A percentile compares a stretch with the other conserved stretches of the same genome.
Conservation (phyloP, 2,113 vertebrate species). For the Protobothrops flavoviridis region DNA sequence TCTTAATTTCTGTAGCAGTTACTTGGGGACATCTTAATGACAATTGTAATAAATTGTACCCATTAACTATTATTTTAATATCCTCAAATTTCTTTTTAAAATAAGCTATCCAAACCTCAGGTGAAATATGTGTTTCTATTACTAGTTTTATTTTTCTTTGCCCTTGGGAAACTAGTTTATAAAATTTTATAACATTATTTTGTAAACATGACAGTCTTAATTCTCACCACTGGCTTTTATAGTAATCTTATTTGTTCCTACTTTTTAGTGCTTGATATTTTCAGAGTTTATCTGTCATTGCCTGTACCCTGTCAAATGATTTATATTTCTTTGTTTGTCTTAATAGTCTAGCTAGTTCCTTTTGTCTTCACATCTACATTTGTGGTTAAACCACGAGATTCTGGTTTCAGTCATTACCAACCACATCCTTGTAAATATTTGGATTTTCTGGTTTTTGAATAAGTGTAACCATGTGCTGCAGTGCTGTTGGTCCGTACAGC, state of each 20-base stretch:
- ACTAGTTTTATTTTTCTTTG: neutral
- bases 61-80: neutral
- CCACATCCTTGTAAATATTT: neutral
- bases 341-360: neutral
- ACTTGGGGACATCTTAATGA: neutral
- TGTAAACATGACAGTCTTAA: neutral
- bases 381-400: neutral
- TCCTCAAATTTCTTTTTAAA: neutral
- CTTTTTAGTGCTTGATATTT: neutral
- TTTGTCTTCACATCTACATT: neutral
- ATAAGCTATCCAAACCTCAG: neutral
- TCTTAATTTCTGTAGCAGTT: neutral
- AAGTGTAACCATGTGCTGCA: neutral
- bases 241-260: neutral
- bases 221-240: neutral
- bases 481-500: neutral
- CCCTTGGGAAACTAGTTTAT: neutral
- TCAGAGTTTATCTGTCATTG: neutral
- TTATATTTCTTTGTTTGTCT: neutral
- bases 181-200: neutral
- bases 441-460: neutral
- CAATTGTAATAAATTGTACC: neutral
- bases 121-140: neutral
- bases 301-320: neutral
- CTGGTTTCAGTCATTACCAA: neutral